phyloP scores from a whole-genome alignment of 2,113 vertebrate genomes.

The Ceyx melanurus region DNA sequence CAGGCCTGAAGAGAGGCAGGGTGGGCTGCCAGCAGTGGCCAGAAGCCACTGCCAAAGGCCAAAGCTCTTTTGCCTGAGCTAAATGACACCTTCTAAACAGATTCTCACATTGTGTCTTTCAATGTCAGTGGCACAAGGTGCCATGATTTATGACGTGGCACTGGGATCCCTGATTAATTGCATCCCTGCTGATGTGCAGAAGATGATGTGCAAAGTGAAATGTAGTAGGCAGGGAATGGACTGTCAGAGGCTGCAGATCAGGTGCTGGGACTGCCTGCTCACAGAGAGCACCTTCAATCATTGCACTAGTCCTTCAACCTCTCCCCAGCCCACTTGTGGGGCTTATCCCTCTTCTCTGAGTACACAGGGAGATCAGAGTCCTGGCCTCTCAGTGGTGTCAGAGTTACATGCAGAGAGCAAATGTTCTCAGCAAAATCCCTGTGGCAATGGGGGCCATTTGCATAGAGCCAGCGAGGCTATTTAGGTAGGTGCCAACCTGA shows the following conservation, averaged over 20 bases:
- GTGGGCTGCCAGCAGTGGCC: neutral
- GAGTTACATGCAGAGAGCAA: neutral
- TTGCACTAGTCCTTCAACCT: neutral
- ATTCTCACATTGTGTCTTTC: neutral
- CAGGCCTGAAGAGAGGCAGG: neutral
- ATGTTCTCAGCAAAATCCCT: constrained; percentile 31
- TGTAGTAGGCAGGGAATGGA: neutral
- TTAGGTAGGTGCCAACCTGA: constrained; percentile 28
- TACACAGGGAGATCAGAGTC: constrained; percentile 23
- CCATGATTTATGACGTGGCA: constrained; percentile 13
- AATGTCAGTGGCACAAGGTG: neutral
- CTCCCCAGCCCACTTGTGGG: neutral
- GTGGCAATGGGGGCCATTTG: neutral
- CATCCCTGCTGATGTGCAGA: constrained; percentile 11
- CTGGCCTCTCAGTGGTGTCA: neutral
- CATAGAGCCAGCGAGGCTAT: neutral
- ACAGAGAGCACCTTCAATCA: neutral
- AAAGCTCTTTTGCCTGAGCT: neutral
- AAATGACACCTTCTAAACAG: neutral
- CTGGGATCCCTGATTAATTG: constrained; percentile 40
- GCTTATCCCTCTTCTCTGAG: constrained; percentile 39
- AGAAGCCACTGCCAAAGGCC: neutral
- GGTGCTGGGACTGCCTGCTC: neutral
- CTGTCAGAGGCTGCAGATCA: neutral
- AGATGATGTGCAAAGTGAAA: neutral